Base-by-base conservation (phyloP, 2,888 invertebrate genomes). In the Tenthredo scrophulariae region DNA sequence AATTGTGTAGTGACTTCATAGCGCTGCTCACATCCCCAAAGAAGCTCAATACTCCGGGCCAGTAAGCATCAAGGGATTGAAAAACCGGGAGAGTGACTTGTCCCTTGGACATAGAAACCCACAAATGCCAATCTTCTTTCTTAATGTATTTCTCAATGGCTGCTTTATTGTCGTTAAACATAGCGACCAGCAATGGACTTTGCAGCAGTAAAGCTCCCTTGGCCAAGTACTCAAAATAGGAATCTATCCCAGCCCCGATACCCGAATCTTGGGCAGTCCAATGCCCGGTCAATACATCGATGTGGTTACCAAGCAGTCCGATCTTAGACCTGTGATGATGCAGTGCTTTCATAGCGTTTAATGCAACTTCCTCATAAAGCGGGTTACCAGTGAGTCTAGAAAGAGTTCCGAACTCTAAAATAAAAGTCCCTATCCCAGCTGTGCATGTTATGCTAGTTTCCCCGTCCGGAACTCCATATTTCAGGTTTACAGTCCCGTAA, bases 181-280 rank as follows among this genome's bases (percentile, higher is more conserved):
- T 98, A 80, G 97, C 96, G 95, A 99, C 96, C 40, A 99, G 93
- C 90, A 98, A 97, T 0, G 99, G 98, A 88, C 96, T 96, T 92
- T 98, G 97, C 33, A 99, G 95, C 86, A 99, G 94, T 82, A 99
- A 95, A 0, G 98, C 96, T 9, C 98, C 99, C 95, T 99, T 99
- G 0, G 99, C 99, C 88, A 99, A 94, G 93, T 99, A 99, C 93
- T 99, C 99, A 93, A 98, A 99, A 92, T 98, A 99, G 0, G 99
- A 99, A 93, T 99, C 99, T 1, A 99, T 97, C 0, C 99, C 99
- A 5, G 97, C 98, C 15, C 98, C 99, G 87, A 99, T 99, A 7
- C 99, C 99, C n/a, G 99, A 97, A 94, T 99, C 99, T 87, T 98
- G 97, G 0, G 99, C 99, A 0, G 98, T 99, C 99, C 99, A 99